Evolutionary conservation across 2,797 vertebrate species (phyloP).

Genomic region (Acanthornis magna): DNA sequence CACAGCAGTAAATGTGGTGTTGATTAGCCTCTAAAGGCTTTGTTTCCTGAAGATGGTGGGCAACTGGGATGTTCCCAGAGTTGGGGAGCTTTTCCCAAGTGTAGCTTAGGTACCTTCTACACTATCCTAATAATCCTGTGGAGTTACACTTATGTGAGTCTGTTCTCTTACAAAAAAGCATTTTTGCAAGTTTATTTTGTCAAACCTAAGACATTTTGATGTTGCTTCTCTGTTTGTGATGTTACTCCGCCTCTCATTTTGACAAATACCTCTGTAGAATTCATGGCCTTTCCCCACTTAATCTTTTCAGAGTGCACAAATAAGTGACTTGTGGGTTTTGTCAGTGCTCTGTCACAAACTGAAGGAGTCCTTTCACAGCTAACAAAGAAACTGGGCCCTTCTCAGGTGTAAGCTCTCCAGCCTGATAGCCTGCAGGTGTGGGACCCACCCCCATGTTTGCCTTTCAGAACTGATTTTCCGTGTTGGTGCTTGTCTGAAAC

Average conservation of each 20-base stretch:
- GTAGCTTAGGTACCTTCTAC: neutral
- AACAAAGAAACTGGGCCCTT: neutral
- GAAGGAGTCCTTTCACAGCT: neutral
- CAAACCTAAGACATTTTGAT: neutral
- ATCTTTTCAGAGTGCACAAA: neutral
- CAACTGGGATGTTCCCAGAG: neutral
- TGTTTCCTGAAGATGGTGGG: neutral
- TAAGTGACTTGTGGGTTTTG: neutral
- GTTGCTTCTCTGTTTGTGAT: neutral
- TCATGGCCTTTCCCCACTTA: neutral
- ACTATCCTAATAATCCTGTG: neutral
- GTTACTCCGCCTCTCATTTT: neutral
- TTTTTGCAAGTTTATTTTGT: neutral
- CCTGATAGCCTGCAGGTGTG: neutral
- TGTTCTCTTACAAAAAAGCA: neutral
- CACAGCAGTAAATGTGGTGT: neutral
- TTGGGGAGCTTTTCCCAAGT: neutral
- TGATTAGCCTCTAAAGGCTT: slow-evolving; percentile 19
- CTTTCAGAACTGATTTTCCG: neutral
- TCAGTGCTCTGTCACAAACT: neutral
- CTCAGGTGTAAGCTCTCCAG: neutral
- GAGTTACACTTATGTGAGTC: neutral
- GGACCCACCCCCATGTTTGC: neutral
- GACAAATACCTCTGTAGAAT: neutral
- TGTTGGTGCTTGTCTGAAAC: neutral